Base-by-base conservation (phyloP, 2,797 vertebrate genomes). In the Anas flavirostris region DNA sequence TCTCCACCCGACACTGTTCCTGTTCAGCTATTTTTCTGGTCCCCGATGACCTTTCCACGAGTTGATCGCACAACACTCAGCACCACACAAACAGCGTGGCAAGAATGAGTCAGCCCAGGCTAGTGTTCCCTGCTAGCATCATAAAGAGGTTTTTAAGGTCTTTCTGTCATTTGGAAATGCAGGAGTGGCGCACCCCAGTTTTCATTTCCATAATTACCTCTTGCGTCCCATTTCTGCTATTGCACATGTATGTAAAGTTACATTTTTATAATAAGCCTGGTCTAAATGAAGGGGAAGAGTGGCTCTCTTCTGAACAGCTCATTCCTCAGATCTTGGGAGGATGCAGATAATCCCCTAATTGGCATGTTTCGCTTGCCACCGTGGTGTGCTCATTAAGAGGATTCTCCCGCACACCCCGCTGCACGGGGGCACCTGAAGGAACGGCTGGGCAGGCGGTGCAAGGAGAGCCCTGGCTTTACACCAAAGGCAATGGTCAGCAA, bases 341-440 rank as follows among this genome's bases (percentile, higher is more conserved):
- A 88, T 56, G 78, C 78, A 86, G 64, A 81, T 95, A 74, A 96
- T 93, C 76, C 69, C 92, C 79, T 84, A 91, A 92, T 64, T 86
- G 80, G 79, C 90, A 68, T 4, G 55, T 73, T 96, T 79, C 46
- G 44, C 58, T 91, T 68, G 41, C 77, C 82, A 82, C 76, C 64
- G 17, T 26, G 79, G 72, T 28, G 69, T 68, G 52, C 78, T 94
- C 89, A 77, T 85, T 94, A 82, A 82, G 91, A 95, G 39, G 76
- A 91, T 83, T 66, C 73, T 67, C 81, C 56, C 8, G 39, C 82
- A 59, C 60, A 48, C n/a, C 16, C 83, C 79, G 60, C 68, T 60
- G 62, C 33, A 28, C 1, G 3, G 53, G 82, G 48, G 82, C 28
- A 82, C 70, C 78, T 28, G 31, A 33, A 72, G 35, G 73, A 76